Base-by-base conservation (phyloP, 2,113 vertebrate species). In the Cranoglanis bouderius region DNA sequence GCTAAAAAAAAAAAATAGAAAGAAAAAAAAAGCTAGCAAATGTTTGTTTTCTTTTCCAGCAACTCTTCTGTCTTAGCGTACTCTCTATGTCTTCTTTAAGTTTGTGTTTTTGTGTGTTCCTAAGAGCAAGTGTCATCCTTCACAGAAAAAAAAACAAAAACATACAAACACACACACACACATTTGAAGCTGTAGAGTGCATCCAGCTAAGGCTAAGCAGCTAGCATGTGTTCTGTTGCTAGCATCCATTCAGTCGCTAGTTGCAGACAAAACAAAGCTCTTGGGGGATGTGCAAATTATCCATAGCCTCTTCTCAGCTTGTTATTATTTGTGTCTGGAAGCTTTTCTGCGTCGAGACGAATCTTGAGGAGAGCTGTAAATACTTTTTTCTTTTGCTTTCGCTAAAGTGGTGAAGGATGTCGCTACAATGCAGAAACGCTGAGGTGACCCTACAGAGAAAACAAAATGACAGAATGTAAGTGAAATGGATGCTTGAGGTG, bases 241-340 rank as follows among this genome's bases (percentile, higher is more conserved):
- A 49, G 46, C 9, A 49, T 49, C 46, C 46, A 1, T 49, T 49
- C 10, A 49, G 46, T 49, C 9, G 9, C 46, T 49, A 49, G 46
- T 49, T 49, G 46, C 46, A 49, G 53, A 65, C 95, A 84, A 80
- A 70, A 67, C 26, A 43, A 77, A 88, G 94, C 89, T 82, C 78
- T 21, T 16, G 78, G 80, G 46, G 46, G 21, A 24, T 29, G 77
- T 65, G 65, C 55, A 35, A 32, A 87, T 84, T 46, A 77, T 38
- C 70, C 78, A 46, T 5, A 49, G 43, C 40, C 51, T 55, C 49
- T 90, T n/a, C 85, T 59, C 8, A 12, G 26, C 38, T 70, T 83
- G 86, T 61, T 43, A 35, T 55, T 82, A 83, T 59, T 82, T 38
- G 53, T 24, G 19, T 38, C 80, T 59, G 80, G 55, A 83, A 83